phyloP scores from a whole-genome alignment of 2,888 invertebrate genomes.

The Agrochola macilenta region DNA sequence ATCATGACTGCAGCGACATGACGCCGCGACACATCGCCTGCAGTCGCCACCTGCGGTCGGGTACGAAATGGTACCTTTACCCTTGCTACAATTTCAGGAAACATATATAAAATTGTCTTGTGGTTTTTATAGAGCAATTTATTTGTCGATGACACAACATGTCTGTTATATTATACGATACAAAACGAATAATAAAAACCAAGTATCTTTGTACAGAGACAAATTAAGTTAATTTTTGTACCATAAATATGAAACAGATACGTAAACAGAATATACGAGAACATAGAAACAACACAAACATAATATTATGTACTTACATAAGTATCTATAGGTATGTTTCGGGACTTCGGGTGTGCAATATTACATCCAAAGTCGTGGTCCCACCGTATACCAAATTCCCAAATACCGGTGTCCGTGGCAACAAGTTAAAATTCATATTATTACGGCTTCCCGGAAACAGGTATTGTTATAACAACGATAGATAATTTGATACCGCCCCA shows the following conservation, averaged over 20 bases:
- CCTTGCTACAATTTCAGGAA: constrained; percentile 3
- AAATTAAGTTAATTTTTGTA: constrained; percentile 21
- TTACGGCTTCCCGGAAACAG: constrained; percentile 57
- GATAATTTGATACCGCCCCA: constrained; percentile 63
- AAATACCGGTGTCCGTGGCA: constrained; percentile 45
- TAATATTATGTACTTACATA: background rate
- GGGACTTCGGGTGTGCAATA: constrained; percentile 28
- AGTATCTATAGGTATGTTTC: constrained; percentile 2
- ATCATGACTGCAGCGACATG: too few relatives aligned
- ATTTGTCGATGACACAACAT: constrained; percentile 28
- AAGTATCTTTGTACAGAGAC: constrained; percentile 11
- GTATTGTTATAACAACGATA: constrained; percentile 61
- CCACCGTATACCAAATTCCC: constrained; percentile 25
- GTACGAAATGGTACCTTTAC: background rate
- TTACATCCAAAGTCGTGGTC: constrained; percentile 37
- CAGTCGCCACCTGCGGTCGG: too few relatives aligned
- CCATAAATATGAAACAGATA: constrained; percentile 30
- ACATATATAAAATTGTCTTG: background rate
- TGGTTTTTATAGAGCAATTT: constrained; percentile 22
- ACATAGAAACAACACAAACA: constrained; percentile 17
- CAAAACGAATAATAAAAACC: constrained; percentile 30
- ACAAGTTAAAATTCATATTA: constrained; percentile 57
- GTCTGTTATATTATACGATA: constrained; percentile 6
- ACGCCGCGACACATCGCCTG: too few relatives aligned
- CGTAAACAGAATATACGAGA: constrained; percentile 24